Evolutionary conservation across 2,797 vertebrate species (phyloP), one percentile per base, ranked within the genome.

Genomic region (Acrocephalus scirpaceus): DNA sequence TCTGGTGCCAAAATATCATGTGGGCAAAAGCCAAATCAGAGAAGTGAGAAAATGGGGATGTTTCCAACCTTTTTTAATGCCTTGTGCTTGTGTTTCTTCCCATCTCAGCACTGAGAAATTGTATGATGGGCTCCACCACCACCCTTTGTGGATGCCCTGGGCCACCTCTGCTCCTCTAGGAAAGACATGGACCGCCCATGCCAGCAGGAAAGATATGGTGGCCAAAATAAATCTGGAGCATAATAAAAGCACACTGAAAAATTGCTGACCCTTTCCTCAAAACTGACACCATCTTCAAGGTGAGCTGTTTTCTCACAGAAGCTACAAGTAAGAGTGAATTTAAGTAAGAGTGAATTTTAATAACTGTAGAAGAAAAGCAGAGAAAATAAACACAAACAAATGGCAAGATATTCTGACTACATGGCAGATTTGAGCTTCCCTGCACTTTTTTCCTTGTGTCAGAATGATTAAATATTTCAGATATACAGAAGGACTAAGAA

Each of bases 101-200:
- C 23, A 38, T 53, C 62, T 86, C 62, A 91, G 53, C 78, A 62
- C 42, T 27, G 44, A 93, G 62, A 74, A 84, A 62, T 7, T 2
- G 1, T n/a, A 77, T 0, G 2, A 80, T 0, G 1, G 42, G 58
- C 56, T 83, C 57, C 6, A 60, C 20, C 16, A 42, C 0, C 3
- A 64, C 36, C 38, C 29, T 60, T 20, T 29, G 30, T 0, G 8
- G 40, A 26, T 65, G 16, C 40, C n/a, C 65, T 0, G 0, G 34
- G 48, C 51, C 45, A 79, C 32, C 40, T 70, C 74, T 89, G 67
- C 19, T 11, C 25, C 42, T 85, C 45, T 20, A 79, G 69, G 40
- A 21, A 74, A 67, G n/a, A 60, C 1, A 7, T 0, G 4, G 21
- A 58, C 16, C 65, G n/a, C 32, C 16, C 34, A 50, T 0, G 0